Base-by-base conservation (phyloP, 1,140 invertebrate genomes). In the Brachionus angularis region DNA sequence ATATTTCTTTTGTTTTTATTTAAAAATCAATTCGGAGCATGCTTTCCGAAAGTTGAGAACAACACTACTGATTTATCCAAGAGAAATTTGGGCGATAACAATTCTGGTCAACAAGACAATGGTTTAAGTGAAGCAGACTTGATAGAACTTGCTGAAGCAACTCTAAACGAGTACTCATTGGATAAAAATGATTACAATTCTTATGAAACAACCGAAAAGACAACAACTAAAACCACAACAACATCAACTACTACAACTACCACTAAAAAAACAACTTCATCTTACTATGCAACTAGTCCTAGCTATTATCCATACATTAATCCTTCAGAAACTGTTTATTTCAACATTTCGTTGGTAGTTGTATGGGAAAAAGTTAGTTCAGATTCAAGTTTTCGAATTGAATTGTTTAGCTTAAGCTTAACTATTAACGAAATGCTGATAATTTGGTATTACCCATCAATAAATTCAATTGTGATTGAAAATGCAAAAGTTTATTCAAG, bases 401-500 rank as follows among this genome's bases (percentile, higher is more conserved):
- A 34, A 1, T 39, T 58, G 21, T 58, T 58, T 10, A 29, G 53
- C 27, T 58, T 34, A 1, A 58, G 21, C 2, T 18, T 58, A 10
- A 23, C 53, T 2, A 58, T 39, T 39, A 34, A 36, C 25, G 53
- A 58, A 39, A 39, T 33, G 21, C 53, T 58, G 4, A 58, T 29
- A 23, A 34, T 58, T 23, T 58, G 53, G 53, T 58, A 58, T 34
- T 58, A 58, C 21, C 39, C 23, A n/a, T 39, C 53, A 7, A 58
- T 58, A 12, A 58, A 58, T 58, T 58, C 53, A 39, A 29, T 58
- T 5, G 53, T 58, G 10, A 39, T 58, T 39, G 53, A 58, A 39
- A 58, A 39, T 8, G 25, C 21, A 2, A 58, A 29, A 27, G 23
- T 23, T 18, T 39, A 58, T 21, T 23, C 21, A 36, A 39, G 18